phyloP scores from a whole-genome alignment of 2,888 invertebrate genomes.

The Spilosoma lubricipeda region DNA sequence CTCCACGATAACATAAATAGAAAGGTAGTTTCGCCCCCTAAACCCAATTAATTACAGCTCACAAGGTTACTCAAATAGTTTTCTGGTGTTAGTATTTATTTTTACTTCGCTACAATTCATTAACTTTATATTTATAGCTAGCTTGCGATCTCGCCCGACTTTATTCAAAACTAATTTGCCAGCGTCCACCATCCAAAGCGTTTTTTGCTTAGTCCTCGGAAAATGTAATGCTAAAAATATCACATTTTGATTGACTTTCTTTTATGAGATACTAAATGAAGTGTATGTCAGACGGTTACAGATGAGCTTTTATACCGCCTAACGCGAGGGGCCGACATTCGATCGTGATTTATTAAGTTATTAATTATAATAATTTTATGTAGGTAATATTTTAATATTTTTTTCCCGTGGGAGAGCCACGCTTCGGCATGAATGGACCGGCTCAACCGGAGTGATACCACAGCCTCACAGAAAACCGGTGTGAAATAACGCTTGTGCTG shows the following conservation, averaged over 20 bases:
- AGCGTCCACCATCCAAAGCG: conserved; percentile 29
- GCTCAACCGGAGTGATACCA: too few species aligned
- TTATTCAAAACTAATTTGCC: conserved; percentile 29
- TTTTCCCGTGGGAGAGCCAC: too few species aligned
- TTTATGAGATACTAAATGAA: not conserved
- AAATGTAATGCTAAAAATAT: conserved; percentile 18
- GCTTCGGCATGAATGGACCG: too few species aligned
- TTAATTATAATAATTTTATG: too few species aligned
- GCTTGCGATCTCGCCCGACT: conserved; percentile 22
- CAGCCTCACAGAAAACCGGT: too few species aligned
- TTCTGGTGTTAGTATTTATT: conserved; percentile 34
- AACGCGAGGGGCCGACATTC: not conserved
- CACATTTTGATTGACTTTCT: conserved; percentile 10
- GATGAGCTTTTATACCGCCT: conserved; percentile 13
- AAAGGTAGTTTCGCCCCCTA: conserved; percentile 25
- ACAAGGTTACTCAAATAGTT: conserved; percentile 35
- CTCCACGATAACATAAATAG: conserved; percentile 24
- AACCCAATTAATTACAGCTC: conserved; percentile 38
- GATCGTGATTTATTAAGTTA: not conserved
- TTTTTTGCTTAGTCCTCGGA: conserved; percentile 20
- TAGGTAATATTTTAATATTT: too few species aligned
- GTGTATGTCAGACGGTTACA: conserved; percentile 6
- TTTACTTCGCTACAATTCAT: conserved; percentile 26
- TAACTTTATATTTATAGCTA: conserved; percentile 40
- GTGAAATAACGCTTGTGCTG: too few species aligned